phyloP scores from a whole-genome alignment of 2,888 invertebrate genomes.

The Melipona beecheii region DNA sequence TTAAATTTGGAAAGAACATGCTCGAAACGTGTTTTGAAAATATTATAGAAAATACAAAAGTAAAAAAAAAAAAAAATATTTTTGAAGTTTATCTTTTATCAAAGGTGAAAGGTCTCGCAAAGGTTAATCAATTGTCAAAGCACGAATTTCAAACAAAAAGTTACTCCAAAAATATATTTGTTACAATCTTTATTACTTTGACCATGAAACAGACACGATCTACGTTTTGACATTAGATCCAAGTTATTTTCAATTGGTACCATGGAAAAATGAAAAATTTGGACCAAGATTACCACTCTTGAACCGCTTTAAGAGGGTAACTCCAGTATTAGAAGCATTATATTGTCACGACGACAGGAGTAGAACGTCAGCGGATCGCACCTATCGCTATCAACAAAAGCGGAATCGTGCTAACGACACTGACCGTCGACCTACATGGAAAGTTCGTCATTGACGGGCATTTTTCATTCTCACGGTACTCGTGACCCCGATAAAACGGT shows the following conservation, averaged over 20 bases:
- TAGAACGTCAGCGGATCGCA: constrained; percentile 13
- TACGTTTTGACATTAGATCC: not conserved
- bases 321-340: not conserved
- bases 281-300: not conserved
- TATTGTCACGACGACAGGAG: not conserved
- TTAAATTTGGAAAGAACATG: not conserved
- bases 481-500: constrained; percentile 44
- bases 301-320: not conserved
- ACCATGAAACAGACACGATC: not conserved
- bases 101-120: not conserved
- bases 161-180: too few relatives aligned
- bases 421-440: constrained; percentile 41
- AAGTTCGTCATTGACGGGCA: constrained; percentile 32
- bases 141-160: not conserved
- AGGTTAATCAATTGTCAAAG: not conserved
- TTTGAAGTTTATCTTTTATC: not conserved
- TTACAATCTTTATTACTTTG: not conserved
- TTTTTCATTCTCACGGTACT: constrained; percentile 45
- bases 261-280: not conserved
- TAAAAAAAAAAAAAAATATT: not conserved
- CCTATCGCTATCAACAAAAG: constrained; percentile 38
- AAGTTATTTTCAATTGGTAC: not conserved
- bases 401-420: constrained; percentile 27
- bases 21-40: not conserved
- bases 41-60: not conserved